Evolutionary conservation across 1,140 invertebrate genomes (phyloP).

Genomic region (Tribolium castaneum): DNA sequence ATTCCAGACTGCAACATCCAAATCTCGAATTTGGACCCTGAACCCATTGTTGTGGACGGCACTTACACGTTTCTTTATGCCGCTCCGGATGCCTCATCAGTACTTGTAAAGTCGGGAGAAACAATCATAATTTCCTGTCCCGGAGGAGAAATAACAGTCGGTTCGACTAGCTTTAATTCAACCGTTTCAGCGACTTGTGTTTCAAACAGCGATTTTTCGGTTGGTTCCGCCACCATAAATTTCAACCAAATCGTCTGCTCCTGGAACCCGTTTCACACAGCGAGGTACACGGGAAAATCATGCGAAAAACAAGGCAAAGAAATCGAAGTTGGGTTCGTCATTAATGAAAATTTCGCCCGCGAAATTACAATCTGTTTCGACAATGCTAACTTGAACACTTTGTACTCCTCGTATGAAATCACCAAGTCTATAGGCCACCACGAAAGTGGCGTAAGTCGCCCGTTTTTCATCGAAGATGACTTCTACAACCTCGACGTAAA

Average conservation of each 20-base stretch:
- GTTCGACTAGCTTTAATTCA: not conserved
- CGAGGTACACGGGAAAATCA: slow-evolving; percentile 56
- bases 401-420: slow-evolving; percentile 52
- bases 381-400: slow-evolving; percentile 35
- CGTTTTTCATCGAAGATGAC: slow-evolving; percentile 52
- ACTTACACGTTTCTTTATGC: slow-evolving; percentile 46
- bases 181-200: slow-evolving; percentile 34
- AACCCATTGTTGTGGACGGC: slow-evolving; percentile 44
- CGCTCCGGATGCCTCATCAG: slow-evolving; percentile 12
- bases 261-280: slow-evolving; percentile 58
- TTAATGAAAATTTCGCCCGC: slow-evolving; percentile 47
- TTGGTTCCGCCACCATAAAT: slow-evolving; percentile 6
- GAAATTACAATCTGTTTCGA: slow-evolving; percentile 56
- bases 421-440: slow-evolving; percentile 50
- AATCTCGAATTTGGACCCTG: slow-evolving; percentile 21
- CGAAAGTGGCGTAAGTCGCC: slow-evolving; percentile 58
- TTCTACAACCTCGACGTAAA: slow-evolving; percentile 55
- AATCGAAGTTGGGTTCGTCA: slow-evolving; percentile 55
- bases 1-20: slow-evolving; percentile 9
- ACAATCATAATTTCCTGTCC: slow-evolving; percentile 51
- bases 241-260: slow-evolving; percentile 62
- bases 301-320: slow-evolving; percentile 61
- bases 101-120: slow-evolving; percentile 36
- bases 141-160: slow-evolving; percentile 33
- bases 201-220: slow-evolving; percentile 33